A percentile compares a stretch with the other conserved stretches of the same genome.
These are phyloP conservation scores for Melinopterus prodromus DNA, from an alignment of 2,888 invertebrate species.

Conservation along the genomic window DNA sequence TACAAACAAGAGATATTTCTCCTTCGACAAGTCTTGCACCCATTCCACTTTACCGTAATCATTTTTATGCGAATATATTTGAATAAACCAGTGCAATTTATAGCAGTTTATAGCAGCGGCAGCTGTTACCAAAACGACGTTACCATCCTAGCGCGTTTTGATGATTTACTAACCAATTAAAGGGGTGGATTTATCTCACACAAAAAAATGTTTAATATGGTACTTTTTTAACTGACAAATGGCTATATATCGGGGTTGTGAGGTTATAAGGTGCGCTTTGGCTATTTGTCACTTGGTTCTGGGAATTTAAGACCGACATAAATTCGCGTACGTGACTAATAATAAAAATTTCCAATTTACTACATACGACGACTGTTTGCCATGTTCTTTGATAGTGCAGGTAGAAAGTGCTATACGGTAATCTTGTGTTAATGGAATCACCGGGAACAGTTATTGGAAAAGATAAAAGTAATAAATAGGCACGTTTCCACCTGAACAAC, in stretches of 20 bases:
- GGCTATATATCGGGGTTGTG: neutral
- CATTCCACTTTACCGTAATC: neutral
- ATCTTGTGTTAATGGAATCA: neutral
- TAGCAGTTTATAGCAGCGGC: neutral
- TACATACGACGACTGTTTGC: neutral
- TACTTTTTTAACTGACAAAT: neutral
- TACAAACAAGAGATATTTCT: neutral
- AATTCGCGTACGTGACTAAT: slow-evolving; percentile 4
- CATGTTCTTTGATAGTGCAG: neutral
- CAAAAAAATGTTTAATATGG: neutral
- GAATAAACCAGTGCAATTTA: neutral
- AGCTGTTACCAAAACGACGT: neutral
- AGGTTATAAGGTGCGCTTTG: neutral
- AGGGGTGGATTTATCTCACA: neutral
- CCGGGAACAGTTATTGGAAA: neutral
- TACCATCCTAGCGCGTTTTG: neutral
- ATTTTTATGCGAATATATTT: neutral
- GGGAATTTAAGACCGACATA: neutral
- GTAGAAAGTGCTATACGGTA: neutral
- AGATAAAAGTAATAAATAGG: neutral
- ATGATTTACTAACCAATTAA: neutral
- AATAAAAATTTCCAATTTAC: neutral
- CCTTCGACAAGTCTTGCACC: neutral
- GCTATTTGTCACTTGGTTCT: neutral
- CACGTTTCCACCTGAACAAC: too few species aligned